A percentile compares a stretch with the other conserved stretches of the same genome.
Conservation (phyloP, 2,797 vertebrate species). For the Sebastes steindachneri region DNA sequence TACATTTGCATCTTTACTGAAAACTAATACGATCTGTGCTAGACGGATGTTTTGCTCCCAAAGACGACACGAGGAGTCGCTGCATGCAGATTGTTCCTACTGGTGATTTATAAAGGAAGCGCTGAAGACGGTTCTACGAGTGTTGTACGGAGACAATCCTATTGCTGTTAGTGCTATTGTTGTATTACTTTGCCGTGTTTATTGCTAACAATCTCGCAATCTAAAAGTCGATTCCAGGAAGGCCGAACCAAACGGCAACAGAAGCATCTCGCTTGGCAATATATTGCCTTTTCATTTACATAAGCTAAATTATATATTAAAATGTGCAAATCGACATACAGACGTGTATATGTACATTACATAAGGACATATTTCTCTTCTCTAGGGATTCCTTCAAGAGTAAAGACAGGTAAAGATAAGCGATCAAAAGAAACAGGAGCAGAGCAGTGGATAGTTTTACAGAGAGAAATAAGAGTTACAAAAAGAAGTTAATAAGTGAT, state of each 20-base stretch:
- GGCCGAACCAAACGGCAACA: neutral
- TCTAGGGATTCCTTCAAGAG: conserved; percentile 37
- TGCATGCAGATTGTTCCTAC: conserved; percentile 6
- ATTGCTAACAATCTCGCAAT: conserved; percentile 40
- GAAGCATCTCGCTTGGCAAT: conserved; percentile 39
- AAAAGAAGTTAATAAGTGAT: neutral
- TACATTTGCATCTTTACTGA: neutral
- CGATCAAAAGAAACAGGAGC: neutral
- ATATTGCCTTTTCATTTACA: conserved; percentile 47
- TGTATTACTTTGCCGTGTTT: conserved; percentile 20
- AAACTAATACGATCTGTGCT: neutral
- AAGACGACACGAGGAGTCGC: conserved; percentile 2
- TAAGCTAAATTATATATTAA: conserved; percentile 71
- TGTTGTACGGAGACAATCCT: conserved; percentile 34
- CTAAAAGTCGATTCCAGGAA: conserved; percentile 18
- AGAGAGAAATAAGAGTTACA: neutral
- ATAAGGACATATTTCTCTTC: conserved; percentile 28
- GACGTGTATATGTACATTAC: conserved; percentile 2
- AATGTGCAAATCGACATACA: conserved; percentile 83
- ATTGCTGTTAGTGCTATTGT: conserved; percentile 56
- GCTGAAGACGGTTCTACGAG: conserved; percentile 1
- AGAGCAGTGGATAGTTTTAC: neutral
- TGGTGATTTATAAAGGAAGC: neutral
- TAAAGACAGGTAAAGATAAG: neutral
- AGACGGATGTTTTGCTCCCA: neutral